Evolutionary conservation across 2,113 vertebrate species (phyloP), one percentile per base, ranked within the genome.

Genomic region (Burhinus bistriatus): DNA sequence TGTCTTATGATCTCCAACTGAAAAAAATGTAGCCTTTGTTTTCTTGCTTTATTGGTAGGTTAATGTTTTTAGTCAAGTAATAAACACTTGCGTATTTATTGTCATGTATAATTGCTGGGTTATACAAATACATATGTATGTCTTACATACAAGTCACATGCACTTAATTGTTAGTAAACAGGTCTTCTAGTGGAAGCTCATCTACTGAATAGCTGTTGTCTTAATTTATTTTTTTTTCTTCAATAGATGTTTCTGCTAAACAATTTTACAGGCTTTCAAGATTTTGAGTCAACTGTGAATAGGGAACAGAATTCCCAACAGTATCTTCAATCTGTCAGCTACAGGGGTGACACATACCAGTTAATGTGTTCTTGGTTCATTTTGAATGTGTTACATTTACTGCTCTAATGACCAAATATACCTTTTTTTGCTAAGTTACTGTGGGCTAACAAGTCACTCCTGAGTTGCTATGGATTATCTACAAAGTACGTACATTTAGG

Each of bases 401-500:
- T 82, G n/a, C 47, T 78, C 29, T 38, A 9, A 29, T 65, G 47
- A 70, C 40, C 57, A 32, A 30, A 45, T 30, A 54, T 1, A 40
- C 30, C 6, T 27, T 3, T 51, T 61, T 76, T 44, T 45, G 22
- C 8, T 1, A 22, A 49, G 49, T 68, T 78, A 7, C 38, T 27
- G 9, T 16, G 40, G 52, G 32, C 30, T 75, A 32, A 38, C 47
- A 79, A 55, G 51, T 29, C 18, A 62, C n/a, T 70, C 54, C 0
- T 2, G 22, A 72, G 36, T 70, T 87, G 11, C 13, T 45, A 0
- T 65, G 30, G 15, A 1, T 91, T 79, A 5, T 29, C 38, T 72
- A 13, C 12, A 3, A 44, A 68, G 23, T 44, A 4, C 3, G 0
- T 61, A 11, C 23, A 2, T 23, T 14, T 15, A 40, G 8, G 32